A percentile compares a stretch with the other conserved stretches of the same genome.
These are phyloP conservation scores for Cataglyphis cursor DNA, from an alignment of 2,888 invertebrate species.

Conservation along the genomic window DNA sequence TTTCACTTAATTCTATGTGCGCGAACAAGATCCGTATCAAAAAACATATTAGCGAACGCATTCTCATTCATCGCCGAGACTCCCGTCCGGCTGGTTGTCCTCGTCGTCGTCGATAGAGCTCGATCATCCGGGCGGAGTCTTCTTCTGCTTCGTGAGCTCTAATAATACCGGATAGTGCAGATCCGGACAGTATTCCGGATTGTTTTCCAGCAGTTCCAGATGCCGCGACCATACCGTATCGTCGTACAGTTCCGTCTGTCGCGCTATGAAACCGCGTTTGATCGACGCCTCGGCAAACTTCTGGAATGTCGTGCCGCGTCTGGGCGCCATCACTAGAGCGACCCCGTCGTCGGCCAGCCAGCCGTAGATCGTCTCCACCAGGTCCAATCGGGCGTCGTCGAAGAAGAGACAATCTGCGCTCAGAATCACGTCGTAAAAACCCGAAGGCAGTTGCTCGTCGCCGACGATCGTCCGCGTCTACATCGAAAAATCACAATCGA, in stretches of 20 bases:
- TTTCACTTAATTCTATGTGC: background rate
- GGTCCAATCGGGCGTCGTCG: conserved; percentile 90
- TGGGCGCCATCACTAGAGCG: conserved; percentile 93
- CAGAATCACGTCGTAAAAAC: conserved; percentile 91
- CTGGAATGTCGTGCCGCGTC: conserved; percentile 91
- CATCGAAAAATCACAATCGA: conserved; percentile 45
- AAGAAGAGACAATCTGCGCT: conserved; percentile 94
- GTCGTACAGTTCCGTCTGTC: conserved; percentile 89
- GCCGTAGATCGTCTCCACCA: conserved; percentile 91
- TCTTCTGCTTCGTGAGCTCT: conserved; percentile 88
- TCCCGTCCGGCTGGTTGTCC: conserved; percentile 26
- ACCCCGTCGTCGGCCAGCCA: conserved; percentile 89
- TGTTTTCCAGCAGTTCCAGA: conserved; percentile 88
- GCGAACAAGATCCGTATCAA: background rate
- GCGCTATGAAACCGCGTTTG: conserved; percentile 88
- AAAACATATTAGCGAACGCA: background rate
- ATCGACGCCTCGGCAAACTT: conserved; percentile 90
- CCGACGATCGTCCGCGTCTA: conserved; percentile 62
- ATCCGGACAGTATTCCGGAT: conserved; percentile 90
- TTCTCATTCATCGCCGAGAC: conserved; percentile 27
- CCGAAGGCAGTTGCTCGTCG: conserved; percentile 67
- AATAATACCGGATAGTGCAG: conserved; percentile 91
- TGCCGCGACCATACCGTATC: conserved; percentile 91
- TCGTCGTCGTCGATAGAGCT: conserved; percentile 46
- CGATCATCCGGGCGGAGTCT: conserved; percentile 79